Conservation (phyloP, 1,140 invertebrate species). For the Maniola jurtina region DNA sequence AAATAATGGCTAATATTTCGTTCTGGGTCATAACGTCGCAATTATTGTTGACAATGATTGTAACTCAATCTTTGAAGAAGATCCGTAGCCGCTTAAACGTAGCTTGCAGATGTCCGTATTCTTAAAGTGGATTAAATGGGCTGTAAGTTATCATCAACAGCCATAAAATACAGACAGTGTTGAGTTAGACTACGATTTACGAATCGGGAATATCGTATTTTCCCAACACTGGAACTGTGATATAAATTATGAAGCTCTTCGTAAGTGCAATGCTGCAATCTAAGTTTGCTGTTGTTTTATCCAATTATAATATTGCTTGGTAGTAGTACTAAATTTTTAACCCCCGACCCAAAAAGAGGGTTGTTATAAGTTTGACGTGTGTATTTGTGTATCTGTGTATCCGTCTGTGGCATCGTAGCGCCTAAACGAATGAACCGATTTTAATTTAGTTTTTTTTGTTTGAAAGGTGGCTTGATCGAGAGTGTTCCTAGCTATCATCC, state of each 20-base stretch:
- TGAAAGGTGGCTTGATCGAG: no score
- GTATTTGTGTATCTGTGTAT: no score
- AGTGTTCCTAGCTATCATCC: no score
- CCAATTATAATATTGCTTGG: not conserved
- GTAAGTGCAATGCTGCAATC: conserved; percentile 36
- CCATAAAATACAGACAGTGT: conserved; percentile 53
- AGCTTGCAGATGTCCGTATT: conserved; percentile 40
- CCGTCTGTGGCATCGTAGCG: no score
- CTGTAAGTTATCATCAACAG: conserved; percentile 53
- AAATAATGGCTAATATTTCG: conserved; percentile 27
- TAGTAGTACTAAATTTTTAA: no score
- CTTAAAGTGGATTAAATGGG: conserved; percentile 55
- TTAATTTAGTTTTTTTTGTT: no score
- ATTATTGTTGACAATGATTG: conserved; percentile 27
- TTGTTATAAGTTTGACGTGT: no score
- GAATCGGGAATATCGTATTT: conserved; percentile 37
- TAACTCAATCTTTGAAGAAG: conserved; percentile 31
- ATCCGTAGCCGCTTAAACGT: conserved; percentile 26
- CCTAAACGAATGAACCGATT: no score
- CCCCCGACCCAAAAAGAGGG: no score
- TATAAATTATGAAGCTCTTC: conserved; percentile 34
- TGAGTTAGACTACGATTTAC: conserved; percentile 50
- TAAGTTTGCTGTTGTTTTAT: conserved; percentile 17
- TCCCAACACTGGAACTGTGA: conserved; percentile 27
- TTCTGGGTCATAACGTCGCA: conserved; percentile 28